Base-by-base conservation (phyloP, 2,888 invertebrate genomes). In the Pharmacophagus antenor region DNA sequence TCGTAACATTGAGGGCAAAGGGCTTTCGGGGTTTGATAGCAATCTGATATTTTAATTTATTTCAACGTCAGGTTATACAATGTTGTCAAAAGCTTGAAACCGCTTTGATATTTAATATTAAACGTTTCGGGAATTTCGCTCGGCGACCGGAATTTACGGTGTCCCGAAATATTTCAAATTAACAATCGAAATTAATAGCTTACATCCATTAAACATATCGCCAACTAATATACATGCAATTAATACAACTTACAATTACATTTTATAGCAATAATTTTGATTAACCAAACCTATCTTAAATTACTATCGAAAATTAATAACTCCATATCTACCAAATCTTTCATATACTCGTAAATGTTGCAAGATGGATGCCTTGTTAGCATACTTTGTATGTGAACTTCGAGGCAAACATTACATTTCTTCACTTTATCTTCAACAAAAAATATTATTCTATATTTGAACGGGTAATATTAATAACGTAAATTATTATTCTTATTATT, bases 121-220 rank as follows among this genome's bases (percentile, higher is more conserved):
- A 42, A 42, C 17, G 17, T 49, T 49, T 49, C n/a, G n/a, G 23
- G 25, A 49, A 49, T 25, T 49, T 17, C 48, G 25, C 25, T 49
- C 25, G n/a, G 25, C 48, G 8, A 49, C 8, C 22, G 25, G 15
- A 25, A 49, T 25, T 17, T 15, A 21, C n/a, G 25, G 25, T 42
- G 12, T 12, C 6, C 17, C 48, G 48, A 23, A n/a, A n/a, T 25
- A 17, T 49, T 25, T 17, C 1, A 25, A 25, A 49, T 23, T 23
- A 15, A 25, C 25, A 49, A 49, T 49, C 3, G 18, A 23, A 25
- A 25, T 10, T 23, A n/a, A 23, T n/a, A 22, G n/a, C 12, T 10
- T 31, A 12, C 3, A 31, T 31, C 2, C 3, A 12, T 10, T 31
- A 10, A 3, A 31, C 31, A 2, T 12, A 31, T 15, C 10, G 1